Conservation (phyloP, 2,113 vertebrate genomes). For the Electrona antarctica region DNA sequence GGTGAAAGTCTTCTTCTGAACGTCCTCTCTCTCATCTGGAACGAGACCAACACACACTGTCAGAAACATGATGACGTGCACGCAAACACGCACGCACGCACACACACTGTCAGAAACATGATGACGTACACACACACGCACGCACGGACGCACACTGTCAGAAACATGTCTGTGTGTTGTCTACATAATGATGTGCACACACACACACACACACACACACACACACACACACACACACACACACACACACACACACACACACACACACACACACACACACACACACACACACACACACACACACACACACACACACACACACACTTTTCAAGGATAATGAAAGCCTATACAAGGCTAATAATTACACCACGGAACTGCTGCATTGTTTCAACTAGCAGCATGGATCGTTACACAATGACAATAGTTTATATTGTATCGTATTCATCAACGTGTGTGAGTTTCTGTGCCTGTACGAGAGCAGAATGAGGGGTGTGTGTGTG, state of each 20-base stretch:
- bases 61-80: neutral
- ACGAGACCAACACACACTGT: conserved; percentile 37
- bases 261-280: too few relatives aligned
- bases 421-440: neutral
- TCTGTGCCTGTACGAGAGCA: neutral
- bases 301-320: too few relatives aligned
- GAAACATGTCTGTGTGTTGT: neutral
- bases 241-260: neutral
- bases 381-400: too few relatives aligned
- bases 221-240: neutral
- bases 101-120: conserved; percentile 11
- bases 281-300: too few relatives aligned
- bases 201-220: too few relatives aligned
- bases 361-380: too few relatives aligned
- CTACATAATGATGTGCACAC: too few relatives aligned
- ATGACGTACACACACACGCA: too few relatives aligned
- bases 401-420: too few relatives aligned
- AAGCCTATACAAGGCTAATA: too few relatives aligned
- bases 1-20: conserved; percentile 99
- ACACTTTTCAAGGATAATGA: too few relatives aligned
- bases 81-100: too few relatives aligned
- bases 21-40: conserved; percentile 97
- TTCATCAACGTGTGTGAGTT: neutral
- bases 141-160: conserved; percentile 7
- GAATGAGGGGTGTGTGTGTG: neutral